Evolutionary conservation across 2,113 vertebrate species (phyloP), one percentile per base, ranked within the genome.

Genomic region (Irena cyanogastra): DNA sequence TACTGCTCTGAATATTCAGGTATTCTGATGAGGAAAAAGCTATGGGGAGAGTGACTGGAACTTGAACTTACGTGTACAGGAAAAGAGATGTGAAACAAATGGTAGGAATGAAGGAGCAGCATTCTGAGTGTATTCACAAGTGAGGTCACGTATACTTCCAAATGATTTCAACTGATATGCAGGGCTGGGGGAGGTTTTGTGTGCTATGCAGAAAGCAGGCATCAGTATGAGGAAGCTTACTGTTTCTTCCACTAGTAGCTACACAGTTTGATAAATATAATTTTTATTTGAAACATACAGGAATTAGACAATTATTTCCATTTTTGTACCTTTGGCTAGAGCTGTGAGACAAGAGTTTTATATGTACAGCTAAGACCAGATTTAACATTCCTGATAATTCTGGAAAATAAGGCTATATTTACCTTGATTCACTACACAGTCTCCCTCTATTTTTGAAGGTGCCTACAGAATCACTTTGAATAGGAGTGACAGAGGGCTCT

Each of bases 401-500:
- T 76, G 57, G 71, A 94, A 95, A 82, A 74, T 53, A 68, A 81
- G n/a, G 24, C 45, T 82, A 10, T 71, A 81, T 96, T 97, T 97
- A 96, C 95, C 93, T 95, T 79, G 74, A 81, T 66, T 81, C 49
- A 76, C 61, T 70, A 95, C 56, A 93, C 52, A 94, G 57, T 64
- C 66, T 86, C 66, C 65, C 64, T 87, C 80, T 71, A 80, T 44
- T 92, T 84, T 45, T 85, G 91, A 68, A 96, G 81, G 21, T 86
- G 45, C 66, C 76, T 94, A 95, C 49, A 92, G 87, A 92, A 94
- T 83, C 85, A 92, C 60, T 93, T 91, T 90, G 92, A 97, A 88
- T 82, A 96, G 70, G 75, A 95, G 82, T 75, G 89, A 93, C 59
- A 97, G 94, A 82, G 90, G 88, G 94, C 92, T 98, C 97, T 98